Base-by-base conservation (phyloP, 1,140 invertebrate genomes). In the Oscheius sp. region DNA sequence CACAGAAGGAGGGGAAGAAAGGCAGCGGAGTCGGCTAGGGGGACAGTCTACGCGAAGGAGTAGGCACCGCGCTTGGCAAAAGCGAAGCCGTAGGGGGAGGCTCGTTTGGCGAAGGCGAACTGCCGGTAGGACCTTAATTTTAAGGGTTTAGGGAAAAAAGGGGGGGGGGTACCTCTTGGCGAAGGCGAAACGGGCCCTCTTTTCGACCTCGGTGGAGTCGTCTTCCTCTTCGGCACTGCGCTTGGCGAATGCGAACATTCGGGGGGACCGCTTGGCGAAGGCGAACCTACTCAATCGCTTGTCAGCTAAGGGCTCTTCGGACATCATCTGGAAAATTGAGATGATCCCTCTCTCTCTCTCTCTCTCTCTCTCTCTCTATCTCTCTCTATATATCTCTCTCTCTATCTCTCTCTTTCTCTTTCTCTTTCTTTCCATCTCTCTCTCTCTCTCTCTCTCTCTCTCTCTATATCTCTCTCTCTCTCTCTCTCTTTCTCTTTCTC, bases 71-170 rank as follows among this genome's bases (percentile, higher is more conserved):
- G 23, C 62, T 65, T 64, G 62, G 70, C 70, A 31, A 73, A 73
- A 28, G 70, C 70, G 70, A 73, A 73, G 35, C 70, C 67, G 52
- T 68, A 68, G 34, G 67, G 67, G 28, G 36, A 38, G 28, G 70
- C 70, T 49, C 70, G 70, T 35, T 73, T 73, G 31, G 70, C 70
- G 28, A 73, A 73, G 29, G 70, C 70, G 23, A 73, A 73, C 36
- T 29, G 42, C 38, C 62, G 42, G 62, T 73, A 73, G 46, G 23
- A n/a, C 15, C 34, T 26, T 34, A 38, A 13, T 31, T 26, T 35
- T 4, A 63, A 3, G 10, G 26, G 15, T 13, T 38, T 23, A 1
- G 26, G 18, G n/a, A 42, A n/a, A 7, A 34, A 7, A 13, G 10
- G 18, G 46, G 2, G 13, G 34, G 15, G 2, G 20, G 31, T 69